Conservation (phyloP, 2,797 vertebrate genomes). For the Bovichtus diacanthus region DNA sequence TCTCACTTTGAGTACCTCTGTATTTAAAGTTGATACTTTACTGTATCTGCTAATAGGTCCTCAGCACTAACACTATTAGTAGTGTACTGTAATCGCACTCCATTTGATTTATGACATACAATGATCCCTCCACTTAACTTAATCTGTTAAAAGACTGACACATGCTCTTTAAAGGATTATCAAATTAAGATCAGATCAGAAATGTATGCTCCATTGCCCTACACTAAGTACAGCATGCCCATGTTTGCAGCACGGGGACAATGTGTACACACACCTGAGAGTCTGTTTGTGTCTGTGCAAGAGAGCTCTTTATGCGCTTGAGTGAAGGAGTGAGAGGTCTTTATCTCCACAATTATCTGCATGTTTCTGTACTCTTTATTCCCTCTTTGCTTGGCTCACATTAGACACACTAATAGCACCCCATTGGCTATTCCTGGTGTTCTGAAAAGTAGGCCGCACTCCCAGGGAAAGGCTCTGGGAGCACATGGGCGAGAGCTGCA, state of each 20-base stretch:
- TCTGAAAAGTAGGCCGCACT: constrained; percentile 84
- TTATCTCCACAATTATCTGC: constrained; percentile 73
- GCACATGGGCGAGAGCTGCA: constrained; percentile 63
- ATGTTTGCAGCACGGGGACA: background rate
- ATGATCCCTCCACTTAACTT: constrained; percentile 36
- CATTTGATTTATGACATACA: constrained; percentile 46
- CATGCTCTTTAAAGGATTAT: constrained; percentile 59
- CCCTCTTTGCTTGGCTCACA: constrained; percentile 84
- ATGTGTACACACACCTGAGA: constrained; percentile 1
- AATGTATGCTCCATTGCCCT: constrained; percentile 15
- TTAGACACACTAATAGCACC: constrained; percentile 81
- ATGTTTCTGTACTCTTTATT: constrained; percentile 78
- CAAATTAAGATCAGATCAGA: constrained; percentile 57
- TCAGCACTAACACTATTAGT: constrained; percentile 30
- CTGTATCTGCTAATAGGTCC: constrained; percentile 27
- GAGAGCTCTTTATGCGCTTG: constrained; percentile 16
- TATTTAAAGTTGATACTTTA: constrained; percentile 41
- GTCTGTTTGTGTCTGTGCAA: constrained; percentile 15
- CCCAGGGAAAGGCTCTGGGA: constrained; percentile 81
- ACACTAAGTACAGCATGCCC: background rate
- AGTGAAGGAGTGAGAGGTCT: constrained; percentile 66
- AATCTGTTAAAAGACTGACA: constrained; percentile 56
- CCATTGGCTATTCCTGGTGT: constrained; percentile 84
- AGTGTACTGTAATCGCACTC: constrained; percentile 26
- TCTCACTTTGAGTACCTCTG: constrained; percentile 26